Conservation (phyloP, 2,797 vertebrate genomes). For the Anniella stebbinsi region DNA sequence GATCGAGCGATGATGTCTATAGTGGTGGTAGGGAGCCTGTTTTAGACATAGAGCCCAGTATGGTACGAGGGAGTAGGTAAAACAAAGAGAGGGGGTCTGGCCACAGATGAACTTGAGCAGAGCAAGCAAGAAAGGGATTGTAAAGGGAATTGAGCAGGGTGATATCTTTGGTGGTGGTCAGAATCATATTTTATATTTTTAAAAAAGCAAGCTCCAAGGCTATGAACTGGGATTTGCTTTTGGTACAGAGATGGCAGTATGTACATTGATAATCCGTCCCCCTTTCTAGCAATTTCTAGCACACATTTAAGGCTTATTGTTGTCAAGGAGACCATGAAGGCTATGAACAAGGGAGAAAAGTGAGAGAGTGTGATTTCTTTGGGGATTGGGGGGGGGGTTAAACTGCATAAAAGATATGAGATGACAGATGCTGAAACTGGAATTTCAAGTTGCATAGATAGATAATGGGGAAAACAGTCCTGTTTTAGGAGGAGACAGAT, state of each 20-base stretch:
- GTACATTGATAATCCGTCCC: not conserved
- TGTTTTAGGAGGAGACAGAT: not conserved
- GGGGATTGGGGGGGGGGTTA: not conserved
- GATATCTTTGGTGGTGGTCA: not conserved
- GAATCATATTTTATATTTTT: not conserved
- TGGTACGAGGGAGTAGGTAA: not conserved
- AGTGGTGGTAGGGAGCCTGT: not conserved
- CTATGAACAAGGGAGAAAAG: conserved; percentile 23
- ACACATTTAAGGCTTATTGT: conserved; percentile 19
- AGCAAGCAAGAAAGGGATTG: not conserved
- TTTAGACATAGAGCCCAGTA: not conserved
- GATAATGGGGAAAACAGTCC: not conserved
- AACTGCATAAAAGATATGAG: not conserved
- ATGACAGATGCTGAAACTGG: conserved; percentile 3
- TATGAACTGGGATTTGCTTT: not conserved
- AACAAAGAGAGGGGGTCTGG: not conserved
- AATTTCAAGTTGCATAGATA: conserved; percentile 15
- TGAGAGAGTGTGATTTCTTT: not conserved
- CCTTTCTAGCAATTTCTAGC: conserved; percentile 15
- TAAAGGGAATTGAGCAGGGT: not conserved
- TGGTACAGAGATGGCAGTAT: not conserved
- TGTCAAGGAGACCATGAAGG: conserved; percentile 21
- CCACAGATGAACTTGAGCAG: not conserved
- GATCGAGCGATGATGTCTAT: not conserved
- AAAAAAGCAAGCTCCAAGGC: not conserved